These are phyloP conservation scores for Nomada goodeniana DNA, from an alignment of 2,888 invertebrate species.

Conservation along the genomic window DNA sequence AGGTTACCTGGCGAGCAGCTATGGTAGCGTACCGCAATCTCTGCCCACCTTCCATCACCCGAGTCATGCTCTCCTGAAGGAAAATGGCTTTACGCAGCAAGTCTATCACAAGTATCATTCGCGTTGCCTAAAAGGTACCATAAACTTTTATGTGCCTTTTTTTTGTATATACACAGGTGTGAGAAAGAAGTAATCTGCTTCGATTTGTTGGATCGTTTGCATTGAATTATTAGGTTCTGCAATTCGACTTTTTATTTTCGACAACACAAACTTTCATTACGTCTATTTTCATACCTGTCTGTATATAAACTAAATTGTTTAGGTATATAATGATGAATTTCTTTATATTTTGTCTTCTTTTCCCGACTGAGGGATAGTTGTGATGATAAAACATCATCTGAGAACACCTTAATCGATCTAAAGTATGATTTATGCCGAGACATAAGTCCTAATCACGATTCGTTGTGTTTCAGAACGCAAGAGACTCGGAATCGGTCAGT, in stretches of 20 bases:
- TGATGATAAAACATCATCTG: slow-evolving; percentile 79
- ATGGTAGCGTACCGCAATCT: slow-evolving; percentile 93
- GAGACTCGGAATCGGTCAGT: slow-evolving; percentile 96
- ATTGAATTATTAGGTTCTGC: no score
- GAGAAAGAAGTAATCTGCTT: no score
- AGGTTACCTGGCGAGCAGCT: slow-evolving; percentile 88
- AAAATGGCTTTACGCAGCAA: slow-evolving; percentile 99
- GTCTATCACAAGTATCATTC: slow-evolving; percentile 98
- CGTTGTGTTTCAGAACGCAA: slow-evolving; percentile 91
- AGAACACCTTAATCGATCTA: slow-evolving; percentile 37
- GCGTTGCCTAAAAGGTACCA: slow-evolving; percentile 94
- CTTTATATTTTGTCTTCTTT: slow-evolving; percentile 81
- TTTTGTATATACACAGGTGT: background rate
- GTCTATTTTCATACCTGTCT: no score
- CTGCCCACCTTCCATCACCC: slow-evolving; percentile 98
- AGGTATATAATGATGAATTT: slow-evolving; percentile 73
- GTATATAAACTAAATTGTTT: no score
- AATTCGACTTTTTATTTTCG: no score
- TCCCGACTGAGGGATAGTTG: slow-evolving; percentile 78
- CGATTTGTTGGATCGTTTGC: no score
- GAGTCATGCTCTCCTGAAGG: slow-evolving; percentile 96
- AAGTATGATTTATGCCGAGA: background rate
- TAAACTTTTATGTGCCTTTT: background rate
- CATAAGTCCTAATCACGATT: background rate
- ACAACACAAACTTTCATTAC: no score